phyloP scores from a whole-genome alignment of 2,113 vertebrate genomes.

The Aphelocoma coerulescens region DNA sequence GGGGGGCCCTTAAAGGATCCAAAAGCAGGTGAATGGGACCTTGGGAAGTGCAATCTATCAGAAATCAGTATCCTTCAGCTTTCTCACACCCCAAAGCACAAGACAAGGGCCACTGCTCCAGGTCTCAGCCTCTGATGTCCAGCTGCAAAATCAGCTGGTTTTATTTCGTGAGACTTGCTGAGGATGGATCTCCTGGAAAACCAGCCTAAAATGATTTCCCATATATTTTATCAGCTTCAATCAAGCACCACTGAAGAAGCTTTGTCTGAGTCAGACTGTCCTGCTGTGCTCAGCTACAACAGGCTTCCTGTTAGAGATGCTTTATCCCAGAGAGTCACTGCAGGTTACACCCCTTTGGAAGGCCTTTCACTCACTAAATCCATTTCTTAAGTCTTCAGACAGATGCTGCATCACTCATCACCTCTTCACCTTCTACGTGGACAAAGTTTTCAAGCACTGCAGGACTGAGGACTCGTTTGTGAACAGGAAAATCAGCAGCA shows the following conservation, averaged over 20 bases:
- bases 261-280: not conserved
- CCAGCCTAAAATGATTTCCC: not conserved
- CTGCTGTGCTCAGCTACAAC: not conserved
- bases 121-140: not conserved
- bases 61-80: not conserved
- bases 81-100: not conserved
- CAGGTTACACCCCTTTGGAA: not conserved
- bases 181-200: not conserved
- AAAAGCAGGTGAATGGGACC: not conserved
- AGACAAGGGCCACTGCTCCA: accelerated
- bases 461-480: not conserved
- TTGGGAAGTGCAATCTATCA: not conserved
- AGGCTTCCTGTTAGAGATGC: not conserved
- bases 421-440: conserved; percentile 85
- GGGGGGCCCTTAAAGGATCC: not conserved
- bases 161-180: not conserved
- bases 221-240: not conserved
- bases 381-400: conserved; percentile 68
- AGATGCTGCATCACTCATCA: conserved; percentile 83
- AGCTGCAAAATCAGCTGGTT: not conserved
- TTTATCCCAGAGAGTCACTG: not conserved
- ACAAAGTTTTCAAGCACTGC: conserved; percentile 86
- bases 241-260: not conserved
- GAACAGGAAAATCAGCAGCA: conserved; percentile 70
- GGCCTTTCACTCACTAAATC: not conserved